These are phyloP conservation scores for Epizoanthus stellaris DNA, from an alignment of 92 coral and sea anemone genomes.

Conservation along the genomic window DNA sequence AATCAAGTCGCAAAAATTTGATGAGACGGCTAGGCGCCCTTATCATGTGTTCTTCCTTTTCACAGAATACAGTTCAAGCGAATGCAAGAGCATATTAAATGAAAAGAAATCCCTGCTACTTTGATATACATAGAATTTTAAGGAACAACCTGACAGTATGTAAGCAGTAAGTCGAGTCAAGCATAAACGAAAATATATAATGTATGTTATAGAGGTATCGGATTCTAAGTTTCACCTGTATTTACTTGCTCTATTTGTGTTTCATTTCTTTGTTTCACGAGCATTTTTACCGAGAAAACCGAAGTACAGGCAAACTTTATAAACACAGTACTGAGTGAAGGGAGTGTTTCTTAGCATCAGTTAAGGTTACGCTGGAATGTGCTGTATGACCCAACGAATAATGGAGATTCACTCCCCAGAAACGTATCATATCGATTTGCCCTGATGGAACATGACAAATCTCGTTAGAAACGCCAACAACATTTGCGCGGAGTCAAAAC, in stretches of 20 bases:
- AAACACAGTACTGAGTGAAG: too few species aligned
- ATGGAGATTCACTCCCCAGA: not conserved
- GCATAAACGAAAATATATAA: slow-evolving; percentile 8
- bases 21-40: not conserved
- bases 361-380: too few species aligned
- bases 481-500: slow-evolving; percentile 45
- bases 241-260: not conserved
- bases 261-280: not conserved
- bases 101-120: not conserved
- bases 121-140: not conserved
- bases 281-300: not conserved
- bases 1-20: not conserved
- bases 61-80: not conserved
- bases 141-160: not conserved
- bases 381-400: too few species aligned
- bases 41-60: not conserved
- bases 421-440: slow-evolving; percentile 9
- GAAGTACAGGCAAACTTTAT: too few species aligned
- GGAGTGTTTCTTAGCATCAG: too few species aligned
- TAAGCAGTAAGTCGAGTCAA: slow-evolving; percentile 16
- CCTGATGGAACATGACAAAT: slow-evolving; percentile 88
- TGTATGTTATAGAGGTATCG: slow-evolving; percentile 2
- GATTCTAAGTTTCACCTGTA: not conserved
- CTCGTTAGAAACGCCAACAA: slow-evolving; percentile 72
- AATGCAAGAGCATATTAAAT: not conserved